These are phyloP conservation scores for Ectemnius cavifrons DNA, from an alignment of 2,888 invertebrate genomes.

Conservation along the genomic window DNA sequence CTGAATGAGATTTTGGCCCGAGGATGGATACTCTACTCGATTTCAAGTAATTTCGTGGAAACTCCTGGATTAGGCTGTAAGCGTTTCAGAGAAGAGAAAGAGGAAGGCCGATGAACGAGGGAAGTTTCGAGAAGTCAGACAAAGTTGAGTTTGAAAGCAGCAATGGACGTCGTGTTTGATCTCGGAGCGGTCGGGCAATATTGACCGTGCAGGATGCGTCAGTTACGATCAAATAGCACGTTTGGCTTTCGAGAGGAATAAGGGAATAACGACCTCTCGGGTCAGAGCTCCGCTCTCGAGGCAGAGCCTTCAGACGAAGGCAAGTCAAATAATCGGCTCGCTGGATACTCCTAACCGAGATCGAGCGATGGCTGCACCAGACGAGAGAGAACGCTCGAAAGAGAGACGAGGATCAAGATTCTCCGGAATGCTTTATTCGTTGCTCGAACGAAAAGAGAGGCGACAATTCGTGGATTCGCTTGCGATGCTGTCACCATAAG, in stretches of 20 bases:
- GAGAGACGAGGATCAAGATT: background rate
- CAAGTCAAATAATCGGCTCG: constrained; percentile 6
- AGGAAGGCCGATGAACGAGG: no score
- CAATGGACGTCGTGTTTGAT: background rate
- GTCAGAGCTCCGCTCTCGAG: background rate
- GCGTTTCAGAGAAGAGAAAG: no score
- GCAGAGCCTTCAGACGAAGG: background rate
- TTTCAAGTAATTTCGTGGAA: background rate
- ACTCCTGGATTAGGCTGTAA: no score
- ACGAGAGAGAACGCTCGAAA: no score
- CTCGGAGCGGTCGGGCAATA: background rate
- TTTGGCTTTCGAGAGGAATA: constrained; percentile 3
- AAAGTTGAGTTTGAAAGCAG: background rate
- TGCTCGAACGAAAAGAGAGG: no score
- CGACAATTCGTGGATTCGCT: no score
- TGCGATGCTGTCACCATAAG: no score
- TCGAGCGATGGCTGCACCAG: background rate
- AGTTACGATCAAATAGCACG: constrained; percentile 4
- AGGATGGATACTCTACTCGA: no score
- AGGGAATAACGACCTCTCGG: background rate
- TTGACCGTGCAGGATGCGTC: constrained; percentile 9
- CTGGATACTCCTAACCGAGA: background rate
- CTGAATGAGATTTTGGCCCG: no score
- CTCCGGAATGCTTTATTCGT: background rate
- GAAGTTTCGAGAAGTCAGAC: background rate